Base-by-base conservation (phyloP, 2,797 vertebrate genomes). In the Syncerus caffer region DNA sequence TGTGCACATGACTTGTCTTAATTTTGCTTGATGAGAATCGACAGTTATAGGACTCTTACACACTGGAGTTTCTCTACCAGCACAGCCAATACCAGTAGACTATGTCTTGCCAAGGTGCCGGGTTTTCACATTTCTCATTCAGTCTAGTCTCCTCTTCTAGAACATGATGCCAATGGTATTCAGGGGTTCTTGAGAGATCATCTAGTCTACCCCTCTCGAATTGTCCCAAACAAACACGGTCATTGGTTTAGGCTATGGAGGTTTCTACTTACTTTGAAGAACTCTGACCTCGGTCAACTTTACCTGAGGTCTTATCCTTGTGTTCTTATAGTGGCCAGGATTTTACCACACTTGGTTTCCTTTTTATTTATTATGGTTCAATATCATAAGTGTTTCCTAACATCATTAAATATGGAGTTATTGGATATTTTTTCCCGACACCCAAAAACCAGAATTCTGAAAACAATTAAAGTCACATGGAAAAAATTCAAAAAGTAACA, bases 381-480 rank as follows among this genome's bases (percentile, higher is more conserved):
- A 42, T 21, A 62, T 57, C 80, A 21, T 76, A 84, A 97, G 12
- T 71, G 29, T 82, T 93, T 85, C 11, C 3, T 64, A 64, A 67
- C 9, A 7, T 87, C 38, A 83, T 85, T 45, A 83, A 78, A 94
- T 17, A 57, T 34, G 4, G 45, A 90, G 47, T 87, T 71, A 21
- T 50, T 82, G 51, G 11, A 38, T 82, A 71, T 82, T 51, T 38
- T 85, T 87, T 79, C 2, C 9, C 57, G 21, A 51, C 12, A 62
- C 78, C 4, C 74, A 93, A 85, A 95, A 62, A 58, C 3, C 2
- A 71, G 57, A 95, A 95, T 90, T 96, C 27, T 80, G 25, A 95
- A 91, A 95, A 91, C 31, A 93, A 90, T 93, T 94, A 93, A 89
- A 88, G 89, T 74, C 25, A 90, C 55, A 67, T 47, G 58, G 19